Conservation (phyloP, 2,797 vertebrate species). For the Peromyscus eremicus region DNA sequence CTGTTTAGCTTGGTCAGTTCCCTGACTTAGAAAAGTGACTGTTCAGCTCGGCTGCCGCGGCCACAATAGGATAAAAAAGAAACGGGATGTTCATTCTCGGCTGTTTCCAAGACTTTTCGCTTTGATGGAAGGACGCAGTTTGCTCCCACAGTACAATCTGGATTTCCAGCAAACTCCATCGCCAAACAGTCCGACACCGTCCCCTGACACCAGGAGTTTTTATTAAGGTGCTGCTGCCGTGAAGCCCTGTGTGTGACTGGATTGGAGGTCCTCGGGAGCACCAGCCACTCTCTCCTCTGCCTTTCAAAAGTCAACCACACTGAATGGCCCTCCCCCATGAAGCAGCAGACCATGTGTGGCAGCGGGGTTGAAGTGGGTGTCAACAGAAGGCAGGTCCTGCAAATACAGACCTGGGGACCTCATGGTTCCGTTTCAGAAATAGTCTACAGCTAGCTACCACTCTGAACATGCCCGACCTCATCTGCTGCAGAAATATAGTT, state of each 20-base stretch:
- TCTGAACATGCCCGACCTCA: too few species aligned
- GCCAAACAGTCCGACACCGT: background rate
- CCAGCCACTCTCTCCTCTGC: background rate
- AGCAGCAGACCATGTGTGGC: background rate
- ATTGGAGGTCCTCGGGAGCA: too few species aligned
- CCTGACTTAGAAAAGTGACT: background rate
- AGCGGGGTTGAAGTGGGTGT: background rate
- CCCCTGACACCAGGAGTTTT: background rate
- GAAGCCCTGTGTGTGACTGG: too few species aligned
- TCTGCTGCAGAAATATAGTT: background rate
- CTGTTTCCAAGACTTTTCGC: background rate
- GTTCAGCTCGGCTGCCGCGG: background rate
- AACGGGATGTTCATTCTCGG: background rate
- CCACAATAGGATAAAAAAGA: background rate
- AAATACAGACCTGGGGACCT: background rate
- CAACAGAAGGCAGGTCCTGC: background rate
- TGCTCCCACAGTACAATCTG: background rate
- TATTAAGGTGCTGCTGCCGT: background rate
- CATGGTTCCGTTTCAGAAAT: background rate
- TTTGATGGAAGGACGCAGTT: background rate
- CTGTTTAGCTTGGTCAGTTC: background rate
- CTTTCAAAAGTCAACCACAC: background rate
- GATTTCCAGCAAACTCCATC: background rate
- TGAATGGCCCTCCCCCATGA: background rate
- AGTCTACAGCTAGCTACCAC: background rate